phyloP scores from a whole-genome alignment of 2,888 invertebrate species.

The Cataglyphis altisquamis region DNA sequence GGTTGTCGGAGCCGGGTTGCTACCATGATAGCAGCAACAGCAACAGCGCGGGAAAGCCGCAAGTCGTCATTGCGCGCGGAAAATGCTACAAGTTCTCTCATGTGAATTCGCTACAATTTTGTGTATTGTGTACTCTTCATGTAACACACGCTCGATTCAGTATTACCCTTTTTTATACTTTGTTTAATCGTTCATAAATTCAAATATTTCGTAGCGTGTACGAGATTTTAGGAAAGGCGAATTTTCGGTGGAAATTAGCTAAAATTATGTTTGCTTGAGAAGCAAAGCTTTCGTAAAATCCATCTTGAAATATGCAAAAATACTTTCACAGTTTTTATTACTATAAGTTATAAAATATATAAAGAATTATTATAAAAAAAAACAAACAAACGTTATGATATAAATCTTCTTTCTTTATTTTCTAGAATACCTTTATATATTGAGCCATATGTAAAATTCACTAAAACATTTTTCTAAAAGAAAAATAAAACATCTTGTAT shows the following conservation, averaged over 20 bases:
- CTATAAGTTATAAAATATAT: background rate
- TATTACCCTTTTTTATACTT: background rate
- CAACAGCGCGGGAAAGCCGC: slow-evolving; percentile 16
- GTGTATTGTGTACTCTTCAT: slow-evolving; percentile 19
- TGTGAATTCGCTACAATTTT: slow-evolving; percentile 67
- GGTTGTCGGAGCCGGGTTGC: slow-evolving; percentile 13
- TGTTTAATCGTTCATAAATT: slow-evolving; percentile 13
- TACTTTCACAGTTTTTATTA: too few species aligned
- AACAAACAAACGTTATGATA: background rate
- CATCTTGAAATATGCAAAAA: background rate
- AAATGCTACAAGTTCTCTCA: slow-evolving; percentile 41
- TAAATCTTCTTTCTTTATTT: background rate
- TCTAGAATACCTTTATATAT: background rate
- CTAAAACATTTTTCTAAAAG: background rate
- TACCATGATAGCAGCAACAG: slow-evolving; percentile 19
- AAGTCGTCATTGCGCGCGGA: slow-evolving; percentile 10
- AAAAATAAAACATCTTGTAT: background rate
- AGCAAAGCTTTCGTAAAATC: background rate
- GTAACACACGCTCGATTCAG: slow-evolving; percentile 5
- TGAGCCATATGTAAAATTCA: background rate
- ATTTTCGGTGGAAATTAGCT: background rate
- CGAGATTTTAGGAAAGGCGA: background rate
- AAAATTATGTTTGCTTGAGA: background rate
- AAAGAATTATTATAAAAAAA: background rate
- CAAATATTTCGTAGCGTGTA: background rate